Evolutionary conservation across 2,888 invertebrate genomes (phyloP).

Genomic region (Mimachlamys varia): DNA sequence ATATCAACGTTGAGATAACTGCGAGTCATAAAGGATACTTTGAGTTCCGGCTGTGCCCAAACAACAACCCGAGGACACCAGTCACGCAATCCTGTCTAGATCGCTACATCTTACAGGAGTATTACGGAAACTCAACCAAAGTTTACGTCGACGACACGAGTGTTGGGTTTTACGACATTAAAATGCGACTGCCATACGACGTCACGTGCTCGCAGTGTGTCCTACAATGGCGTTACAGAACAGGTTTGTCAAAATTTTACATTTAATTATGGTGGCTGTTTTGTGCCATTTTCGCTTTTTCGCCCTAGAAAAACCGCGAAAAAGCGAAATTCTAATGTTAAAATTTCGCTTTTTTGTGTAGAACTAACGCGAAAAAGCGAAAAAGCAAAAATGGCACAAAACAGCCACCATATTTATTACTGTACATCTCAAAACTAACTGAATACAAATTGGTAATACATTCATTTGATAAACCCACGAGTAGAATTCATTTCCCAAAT

Average conservation of each 20-base stretch:
- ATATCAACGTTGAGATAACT: constrained; percentile 56
- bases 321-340: too few species aligned
- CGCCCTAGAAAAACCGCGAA: too few species aligned
- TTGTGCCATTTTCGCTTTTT: too few species aligned
- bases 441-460: too few species aligned
- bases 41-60: constrained; percentile 76
- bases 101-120: constrained; percentile 63
- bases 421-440: too few species aligned
- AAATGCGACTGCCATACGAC: constrained; percentile 41
- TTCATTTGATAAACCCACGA: too few species aligned
- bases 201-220: constrained; percentile 50
- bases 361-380: too few species aligned
- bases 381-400: too few species aligned
- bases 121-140: constrained; percentile 58
- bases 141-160: constrained; percentile 50
- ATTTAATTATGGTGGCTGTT: too few species aligned
- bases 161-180: constrained; percentile 41
- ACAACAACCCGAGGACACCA: constrained; percentile 62
- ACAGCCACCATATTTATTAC: too few species aligned
- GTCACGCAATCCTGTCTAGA: constrained; percentile 75
- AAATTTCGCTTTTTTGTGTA: too few species aligned
- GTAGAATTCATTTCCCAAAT: too few species aligned
- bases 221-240: constrained; percentile 51
- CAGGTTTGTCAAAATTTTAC: constrained; percentile 41
- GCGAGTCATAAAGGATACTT: constrained; percentile 61